phyloP scores from a whole-genome alignment of 2,888 invertebrate species.

The Hirtodrosophila trivittata region DNA sequence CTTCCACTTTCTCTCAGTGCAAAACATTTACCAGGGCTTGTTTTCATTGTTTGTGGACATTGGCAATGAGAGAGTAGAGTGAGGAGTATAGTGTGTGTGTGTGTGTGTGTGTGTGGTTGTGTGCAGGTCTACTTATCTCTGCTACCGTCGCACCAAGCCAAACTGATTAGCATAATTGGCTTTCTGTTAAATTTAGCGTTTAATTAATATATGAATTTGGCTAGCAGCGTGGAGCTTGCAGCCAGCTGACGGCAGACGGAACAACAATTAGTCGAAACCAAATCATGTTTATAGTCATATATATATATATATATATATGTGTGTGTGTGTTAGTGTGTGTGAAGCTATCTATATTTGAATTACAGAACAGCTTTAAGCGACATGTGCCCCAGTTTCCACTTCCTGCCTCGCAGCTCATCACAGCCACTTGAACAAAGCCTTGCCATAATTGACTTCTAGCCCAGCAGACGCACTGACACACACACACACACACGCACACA shows the following conservation, averaged over 20 bases:
- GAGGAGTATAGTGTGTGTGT: slow-evolving; percentile 2
- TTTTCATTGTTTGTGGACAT: slow-evolving; percentile 11
- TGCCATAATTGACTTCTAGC: slow-evolving; percentile 70
- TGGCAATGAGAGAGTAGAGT: neutral
- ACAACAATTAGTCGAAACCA: slow-evolving; percentile 20
- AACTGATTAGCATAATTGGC: slow-evolving; percentile 75
- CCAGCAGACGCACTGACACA: slow-evolving; percentile 16
- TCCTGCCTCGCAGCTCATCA: slow-evolving; percentile 41
- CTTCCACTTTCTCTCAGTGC: slow-evolving; percentile 30
- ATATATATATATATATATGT: slow-evolving; percentile 1
- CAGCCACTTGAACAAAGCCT: slow-evolving; percentile 68
- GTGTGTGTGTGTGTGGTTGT: slow-evolving; percentile 10
- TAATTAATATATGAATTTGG: slow-evolving; percentile 71
- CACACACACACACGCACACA: slow-evolving; percentile 25
- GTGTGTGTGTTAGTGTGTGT: neutral
- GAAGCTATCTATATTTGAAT: slow-evolving; percentile 19
- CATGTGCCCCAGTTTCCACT: slow-evolving; percentile 60
- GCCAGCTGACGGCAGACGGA: slow-evolving; percentile 12
- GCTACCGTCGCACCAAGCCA: slow-evolving; percentile 13
- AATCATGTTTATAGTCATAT: slow-evolving; percentile 4
- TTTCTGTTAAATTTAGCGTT: slow-evolving; percentile 77
- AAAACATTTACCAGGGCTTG: slow-evolving; percentile 4
- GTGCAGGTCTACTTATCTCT: slow-evolving; percentile 40
- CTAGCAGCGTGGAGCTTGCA: slow-evolving; percentile 19
- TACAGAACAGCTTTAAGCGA: slow-evolving; percentile 47